These are phyloP conservation scores for Hydractinia symbiolongicarpus DNA, from an alignment of 30 jellyfish, hydroid and myxozoan species.

Conservation along the genomic window DNA sequence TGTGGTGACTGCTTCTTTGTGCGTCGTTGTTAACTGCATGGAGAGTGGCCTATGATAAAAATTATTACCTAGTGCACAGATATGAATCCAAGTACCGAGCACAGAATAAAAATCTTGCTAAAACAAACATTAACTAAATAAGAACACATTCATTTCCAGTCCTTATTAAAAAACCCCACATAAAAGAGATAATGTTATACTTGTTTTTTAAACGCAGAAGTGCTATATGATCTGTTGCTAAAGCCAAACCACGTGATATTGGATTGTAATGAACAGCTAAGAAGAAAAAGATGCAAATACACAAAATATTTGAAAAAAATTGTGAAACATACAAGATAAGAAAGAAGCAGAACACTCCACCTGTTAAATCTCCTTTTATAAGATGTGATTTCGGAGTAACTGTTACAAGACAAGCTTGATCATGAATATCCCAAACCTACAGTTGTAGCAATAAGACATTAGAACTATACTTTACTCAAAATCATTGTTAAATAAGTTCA, in stretches of 20 bases:
- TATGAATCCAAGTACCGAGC: not conserved
- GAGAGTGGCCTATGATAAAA: conserved; percentile 52
- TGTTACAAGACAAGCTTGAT: conserved; percentile 74
- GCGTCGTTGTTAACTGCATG: conserved; percentile 80
- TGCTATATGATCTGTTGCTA: conserved; percentile 87
- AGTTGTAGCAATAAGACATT: not conserved
- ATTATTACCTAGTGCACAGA: not conserved
- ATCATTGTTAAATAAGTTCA: too few relatives aligned
- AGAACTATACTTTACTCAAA: not conserved
- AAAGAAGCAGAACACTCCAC: conserved; percentile 14
- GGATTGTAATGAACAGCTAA: conserved; percentile 93
- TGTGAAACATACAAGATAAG: not conserved
- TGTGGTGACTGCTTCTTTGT: conserved; percentile 81
- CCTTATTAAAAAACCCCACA: not conserved
- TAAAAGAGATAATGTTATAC: conserved; percentile 12
- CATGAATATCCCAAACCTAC: conserved; percentile 95
- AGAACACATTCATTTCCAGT: not conserved
- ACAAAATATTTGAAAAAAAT: not conserved
- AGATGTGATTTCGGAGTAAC: conserved; percentile 88
- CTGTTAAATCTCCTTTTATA: conserved; percentile 86
- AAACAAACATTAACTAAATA: not conserved
- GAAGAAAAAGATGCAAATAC: conserved; percentile 15
- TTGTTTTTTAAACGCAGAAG: conserved; percentile 80
- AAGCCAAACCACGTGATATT: conserved; percentile 92
- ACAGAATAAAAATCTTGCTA: not conserved